Base-by-base conservation (phyloP, 30 jellyfish, hydroid and myxozoan genomes). In the Cassiopea xamachana region DNA sequence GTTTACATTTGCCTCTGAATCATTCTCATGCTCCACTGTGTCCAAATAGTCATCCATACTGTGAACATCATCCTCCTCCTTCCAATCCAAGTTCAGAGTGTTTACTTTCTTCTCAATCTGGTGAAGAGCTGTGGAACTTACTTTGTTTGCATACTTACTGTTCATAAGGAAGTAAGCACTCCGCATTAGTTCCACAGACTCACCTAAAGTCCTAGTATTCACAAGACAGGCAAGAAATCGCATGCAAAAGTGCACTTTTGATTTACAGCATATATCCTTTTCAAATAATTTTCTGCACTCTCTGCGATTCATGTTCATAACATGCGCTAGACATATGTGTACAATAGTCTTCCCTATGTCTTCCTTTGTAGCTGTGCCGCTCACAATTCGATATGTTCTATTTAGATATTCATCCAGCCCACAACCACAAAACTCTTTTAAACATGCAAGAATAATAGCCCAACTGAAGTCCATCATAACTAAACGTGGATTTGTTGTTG, bases 271-370 rank as follows among this genome's bases (percentile, higher is more conserved):
- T 48, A 61, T 55, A 1, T 69, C 83, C 27, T 19, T 44, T 14
- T 55, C 16, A 5, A 7, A 68, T 1, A 43, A 46, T 15, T 39
- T 49, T 16, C 1, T n/a, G 84, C 75, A 73, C 77, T 60, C 68
- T 74, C 77, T 64, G 46, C 77, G 5, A 60, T 51, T 73, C 81
- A 73, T 7, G 44, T 74, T 73, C 93, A 86, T 86, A 17, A 86
- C 46, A 75, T 86, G 64, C 9, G 64, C 64, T 9, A 51, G 9
- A 51, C 64, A 51, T 51, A 51, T 51, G 64, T 51, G 64, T 2
- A 51, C 9, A 2, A 51, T 51, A 4, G 64, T 51, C 9, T 51
- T 51, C 4, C 9, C 9, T 9, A 51, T 2, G 9, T 51, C 64
- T 2, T 51, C 64, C 4, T 4, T 9, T 2, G 4, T 51, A 2